These are phyloP conservation scores for Dione vanillae DNA, from an alignment of 2,888 invertebrate genomes.

Conservation along the genomic window DNA sequence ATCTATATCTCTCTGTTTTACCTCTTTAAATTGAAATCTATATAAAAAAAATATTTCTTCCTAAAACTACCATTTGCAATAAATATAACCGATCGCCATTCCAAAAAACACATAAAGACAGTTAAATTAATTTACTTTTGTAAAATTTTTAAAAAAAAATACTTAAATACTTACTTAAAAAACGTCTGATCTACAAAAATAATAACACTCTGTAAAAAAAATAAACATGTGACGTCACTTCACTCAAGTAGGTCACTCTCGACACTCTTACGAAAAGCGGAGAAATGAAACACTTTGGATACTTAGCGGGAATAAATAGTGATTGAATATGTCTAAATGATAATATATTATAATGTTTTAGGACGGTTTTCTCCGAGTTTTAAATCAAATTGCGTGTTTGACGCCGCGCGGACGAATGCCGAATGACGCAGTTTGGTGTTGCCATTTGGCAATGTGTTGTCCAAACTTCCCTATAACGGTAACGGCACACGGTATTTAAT, in stretches of 20 bases:
- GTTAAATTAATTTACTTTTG: neutral
- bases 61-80: neutral
- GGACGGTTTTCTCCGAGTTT: conserved; percentile 16
- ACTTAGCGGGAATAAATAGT: neutral
- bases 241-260: conserved; percentile 46
- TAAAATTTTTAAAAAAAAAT: neutral
- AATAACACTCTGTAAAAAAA: conserved; percentile 34
- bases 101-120: neutral
- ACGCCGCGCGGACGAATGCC: conserved; percentile 55
- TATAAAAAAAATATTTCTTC: too few species aligned
- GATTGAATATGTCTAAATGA: neutral
- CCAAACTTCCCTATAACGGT: conserved; percentile 15
- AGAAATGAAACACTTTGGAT: neutral
- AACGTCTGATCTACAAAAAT: conserved; percentile 1
- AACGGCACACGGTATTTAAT: too few species aligned
- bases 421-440: conserved; percentile 73
- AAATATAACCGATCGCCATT: conserved; percentile 13
- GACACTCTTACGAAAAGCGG: neutral
- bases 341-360: neutral
- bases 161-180: neutral
- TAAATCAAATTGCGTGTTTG: conserved; percentile 47
- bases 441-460: conserved; percentile 47
- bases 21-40: too few species aligned
- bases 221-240: conserved; percentile 48
- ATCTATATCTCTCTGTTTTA: too few species aligned